Base-by-base conservation (phyloP, 2,797 vertebrate species). In the Gymnodraco acuticeps region DNA sequence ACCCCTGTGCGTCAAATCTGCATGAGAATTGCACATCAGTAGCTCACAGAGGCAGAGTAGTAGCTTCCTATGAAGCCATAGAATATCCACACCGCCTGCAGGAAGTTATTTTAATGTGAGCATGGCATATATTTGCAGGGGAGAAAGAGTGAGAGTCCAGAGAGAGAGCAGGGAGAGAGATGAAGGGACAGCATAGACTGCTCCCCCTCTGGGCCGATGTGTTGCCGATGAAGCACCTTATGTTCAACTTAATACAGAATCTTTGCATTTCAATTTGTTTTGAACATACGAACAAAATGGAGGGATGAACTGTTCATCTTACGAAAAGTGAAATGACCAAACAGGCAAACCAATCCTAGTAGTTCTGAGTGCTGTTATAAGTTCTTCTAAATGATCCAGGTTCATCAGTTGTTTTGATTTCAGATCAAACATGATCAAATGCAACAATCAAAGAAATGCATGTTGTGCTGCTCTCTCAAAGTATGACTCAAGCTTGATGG, bases 1-100 rank as follows among this genome's bases (percentile, higher is more conserved):
- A 85, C 73, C 33, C 66, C 31, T 5, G 3, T 43, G 64, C 76
- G 47, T 85, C 71, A 60, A 77, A 90, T 91, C 80, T 90, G 79
- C 85, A 92, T 89, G 78, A 88, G 72, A 88, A 92, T 81, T 89
- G 84, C 83, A 83, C 85, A 90, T 88, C 73, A 82, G 70, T 73
- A 14, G 72, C 64, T 79, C 79, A 81, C 82, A 91, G 77, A 83
- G 64, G 64, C 66, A 50, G 71, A 1, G 5, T 41, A 52, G 79
- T 59, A 66, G 83, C 77, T 82, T 81, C 79, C 67, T 64, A 27
- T 62, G 73, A 81, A 73, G 70, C 48, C 73, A 63, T 51, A 68
- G 80, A 69, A 65, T 51, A 73, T 76, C 69, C 78, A 45, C 59
- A 75, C 72, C 64, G 71, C 80, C 74, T 64, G 70, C 65, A 64